phyloP scores from a whole-genome alignment of 2,113 vertebrate genomes.

The Microtus pennsylvanicus region DNA sequence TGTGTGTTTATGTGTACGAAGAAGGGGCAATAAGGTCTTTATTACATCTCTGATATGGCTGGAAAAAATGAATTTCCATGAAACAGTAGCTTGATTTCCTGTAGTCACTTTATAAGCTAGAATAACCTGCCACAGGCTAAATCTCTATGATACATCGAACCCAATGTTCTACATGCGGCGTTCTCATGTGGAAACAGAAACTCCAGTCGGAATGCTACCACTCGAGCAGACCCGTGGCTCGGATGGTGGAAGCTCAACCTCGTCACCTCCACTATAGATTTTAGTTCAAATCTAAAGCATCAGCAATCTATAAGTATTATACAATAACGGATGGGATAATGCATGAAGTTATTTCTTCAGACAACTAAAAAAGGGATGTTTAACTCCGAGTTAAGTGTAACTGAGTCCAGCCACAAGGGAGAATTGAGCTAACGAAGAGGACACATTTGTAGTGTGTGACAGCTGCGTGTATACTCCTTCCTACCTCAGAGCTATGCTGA shows the following conservation, averaged over 20 bases:
- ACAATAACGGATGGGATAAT: not conserved
- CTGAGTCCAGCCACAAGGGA: not conserved
- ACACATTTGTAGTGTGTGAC: conserved; percentile 3
- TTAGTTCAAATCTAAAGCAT: conserved; percentile 42
- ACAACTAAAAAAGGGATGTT: conserved; percentile 38
- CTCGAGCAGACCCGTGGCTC: not conserved
- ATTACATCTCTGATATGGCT: not conserved
- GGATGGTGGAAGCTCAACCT: not conserved
- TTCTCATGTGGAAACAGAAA: not conserved
- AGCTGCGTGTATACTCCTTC: not conserved
- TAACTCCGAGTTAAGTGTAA: conserved; percentile 28
- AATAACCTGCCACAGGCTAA: conserved; percentile 1
- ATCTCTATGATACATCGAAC: not conserved
- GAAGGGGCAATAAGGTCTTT: not conserved
- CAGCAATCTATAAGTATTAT: not conserved
- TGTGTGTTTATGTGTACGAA: not conserved
- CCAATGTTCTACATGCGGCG: not conserved
- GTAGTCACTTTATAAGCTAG: not conserved
- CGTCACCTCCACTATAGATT: not conserved
- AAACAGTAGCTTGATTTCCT: not conserved
- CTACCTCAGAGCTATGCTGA: not conserved
- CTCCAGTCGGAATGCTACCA: not conserved
- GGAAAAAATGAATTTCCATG: conserved; percentile 5
- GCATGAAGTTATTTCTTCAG: conserved; percentile 12
- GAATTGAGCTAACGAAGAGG: not conserved